phyloP scores from a whole-genome alignment of 2,888 invertebrate genomes.

The Argyresthia albistria region DNA sequence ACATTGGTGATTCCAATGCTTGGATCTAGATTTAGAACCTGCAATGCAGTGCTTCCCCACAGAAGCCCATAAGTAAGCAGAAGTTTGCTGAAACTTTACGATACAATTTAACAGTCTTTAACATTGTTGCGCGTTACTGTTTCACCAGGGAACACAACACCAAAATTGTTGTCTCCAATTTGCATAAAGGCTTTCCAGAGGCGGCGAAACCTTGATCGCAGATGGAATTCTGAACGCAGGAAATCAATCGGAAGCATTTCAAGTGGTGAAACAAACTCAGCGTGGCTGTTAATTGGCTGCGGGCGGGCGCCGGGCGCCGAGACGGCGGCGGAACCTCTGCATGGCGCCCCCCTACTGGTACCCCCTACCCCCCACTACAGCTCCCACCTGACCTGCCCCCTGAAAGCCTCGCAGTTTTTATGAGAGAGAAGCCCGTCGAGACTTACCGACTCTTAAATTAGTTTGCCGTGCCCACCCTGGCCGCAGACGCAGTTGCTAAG shows the following conservation, averaged over 20 bases:
- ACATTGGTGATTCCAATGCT: no score
- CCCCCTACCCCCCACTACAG: slow-evolving; percentile 34
- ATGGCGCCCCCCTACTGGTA: slow-evolving; percentile 54
- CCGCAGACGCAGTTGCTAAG: slow-evolving; percentile 29
- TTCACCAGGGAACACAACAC: neutral
- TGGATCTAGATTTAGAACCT: no score
- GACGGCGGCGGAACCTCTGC: slow-evolving; percentile 70
- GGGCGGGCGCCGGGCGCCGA: slow-evolving; percentile 65
- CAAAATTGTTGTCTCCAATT: neutral
- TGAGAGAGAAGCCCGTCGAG: slow-evolving; percentile 55
- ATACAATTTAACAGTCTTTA: neutral
- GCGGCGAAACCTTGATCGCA: slow-evolving; percentile 9
- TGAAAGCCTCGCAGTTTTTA: slow-evolving; percentile 56
- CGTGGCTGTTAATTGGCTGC: slow-evolving; percentile 70
- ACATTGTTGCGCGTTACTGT: no score
- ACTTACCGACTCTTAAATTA: slow-evolving; percentile 54
- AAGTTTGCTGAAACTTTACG: neutral
- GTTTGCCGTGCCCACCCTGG: slow-evolving; percentile 39
- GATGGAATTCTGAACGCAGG: slow-evolving; percentile 37
- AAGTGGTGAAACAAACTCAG: slow-evolving; percentile 65
- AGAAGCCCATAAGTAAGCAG: neutral
- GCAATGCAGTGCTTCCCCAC: no score
- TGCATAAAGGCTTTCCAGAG: neutral
- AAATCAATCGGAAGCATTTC: slow-evolving; percentile 68
- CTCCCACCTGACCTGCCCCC: slow-evolving; percentile 11